These are phyloP conservation scores for Falco berigora DNA, from an alignment of 2,797 vertebrate genomes.

Conservation along the genomic window DNA sequence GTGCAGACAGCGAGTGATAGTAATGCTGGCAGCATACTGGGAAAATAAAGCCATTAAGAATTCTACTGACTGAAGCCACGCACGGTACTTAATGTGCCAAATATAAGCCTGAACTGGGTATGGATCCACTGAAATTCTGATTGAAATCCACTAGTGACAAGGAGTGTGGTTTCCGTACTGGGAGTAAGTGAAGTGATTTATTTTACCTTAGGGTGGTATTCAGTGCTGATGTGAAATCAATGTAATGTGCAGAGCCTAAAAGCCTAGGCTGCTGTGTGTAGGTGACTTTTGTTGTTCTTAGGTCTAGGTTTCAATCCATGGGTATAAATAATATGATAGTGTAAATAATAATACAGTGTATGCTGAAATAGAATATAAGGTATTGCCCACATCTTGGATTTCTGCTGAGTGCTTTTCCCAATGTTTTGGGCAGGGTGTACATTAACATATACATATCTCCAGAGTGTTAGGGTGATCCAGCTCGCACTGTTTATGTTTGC, in stretches of 20 bases:
- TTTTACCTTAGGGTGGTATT: not conserved
- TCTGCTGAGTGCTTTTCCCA: not conserved
- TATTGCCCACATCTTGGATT: not conserved
- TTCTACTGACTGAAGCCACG: not conserved
- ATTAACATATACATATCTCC: rapidly evolving
- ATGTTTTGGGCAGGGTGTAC: not conserved
- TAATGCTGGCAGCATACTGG: not conserved
- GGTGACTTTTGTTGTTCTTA: not conserved
- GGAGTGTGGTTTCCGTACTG: not conserved
- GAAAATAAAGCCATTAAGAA: not conserved
- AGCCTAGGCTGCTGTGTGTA: not conserved
- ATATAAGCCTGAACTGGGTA: not conserved
- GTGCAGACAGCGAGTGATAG: not conserved
- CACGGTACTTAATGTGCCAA: not conserved
- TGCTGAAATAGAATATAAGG: too few species aligned
- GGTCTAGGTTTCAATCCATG: not conserved
- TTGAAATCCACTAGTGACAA: not conserved
- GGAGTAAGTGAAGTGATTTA: not conserved
- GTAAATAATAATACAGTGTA: rapidly evolving
- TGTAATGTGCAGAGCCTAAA: not conserved
- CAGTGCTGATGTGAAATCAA: not conserved
- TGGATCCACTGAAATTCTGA: not conserved
- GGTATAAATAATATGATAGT: rapidly evolving
- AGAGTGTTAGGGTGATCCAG: not conserved
- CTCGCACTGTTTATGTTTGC: not conserved